These are phyloP conservation scores for Zygogramma bicolorata DNA, from an alignment of 2,888 invertebrate genomes.

Conservation along the genomic window DNA sequence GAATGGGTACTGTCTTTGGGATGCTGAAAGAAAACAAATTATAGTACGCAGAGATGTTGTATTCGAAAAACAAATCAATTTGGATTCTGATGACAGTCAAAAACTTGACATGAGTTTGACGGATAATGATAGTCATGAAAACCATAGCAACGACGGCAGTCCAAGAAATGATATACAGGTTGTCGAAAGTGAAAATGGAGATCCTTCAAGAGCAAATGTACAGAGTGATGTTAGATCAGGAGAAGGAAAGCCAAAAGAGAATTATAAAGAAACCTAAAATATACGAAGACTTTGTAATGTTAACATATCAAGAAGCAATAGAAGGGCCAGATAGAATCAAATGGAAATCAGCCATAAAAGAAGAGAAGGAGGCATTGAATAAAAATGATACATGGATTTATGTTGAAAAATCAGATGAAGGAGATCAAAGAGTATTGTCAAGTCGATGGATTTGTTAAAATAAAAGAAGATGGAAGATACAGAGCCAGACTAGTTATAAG, in stretches of 20 bases:
- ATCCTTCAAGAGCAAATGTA: background rate
- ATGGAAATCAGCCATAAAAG: slow-evolving; percentile 42
- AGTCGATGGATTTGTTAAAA: slow-evolving; percentile 34
- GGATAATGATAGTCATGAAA: background rate
- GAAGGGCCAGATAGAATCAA: slow-evolving; percentile 27
- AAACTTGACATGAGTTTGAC: background rate
- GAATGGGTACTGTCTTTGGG: slow-evolving; percentile 36
- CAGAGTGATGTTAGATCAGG: background rate
- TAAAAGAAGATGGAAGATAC: slow-evolving; percentile 32
- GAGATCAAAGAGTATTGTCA: slow-evolving; percentile 31
- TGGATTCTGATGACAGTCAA: background rate
- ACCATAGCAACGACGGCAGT: background rate
- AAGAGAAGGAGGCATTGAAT: background rate
- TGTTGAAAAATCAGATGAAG: slow-evolving; percentile 34
- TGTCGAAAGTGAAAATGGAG: background rate
- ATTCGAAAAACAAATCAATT: slow-evolving; percentile 42
- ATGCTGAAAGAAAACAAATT: slow-evolving; percentile 18
- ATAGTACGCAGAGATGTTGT: slow-evolving; percentile 12
- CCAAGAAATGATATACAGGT: background rate
- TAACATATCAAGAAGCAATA: slow-evolving; percentile 43
- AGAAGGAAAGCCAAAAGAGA: slow-evolving; percentile 6
- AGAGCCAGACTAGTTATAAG: slow-evolving; percentile 37
- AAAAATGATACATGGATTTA: slow-evolving; percentile 44
- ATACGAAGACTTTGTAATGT: slow-evolving; percentile 4
- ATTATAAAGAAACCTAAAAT: background rate